These are phyloP conservation scores for Lathamus discolor DNA, from an alignment of 2,113 vertebrate genomes.

Conservation along the genomic window DNA sequence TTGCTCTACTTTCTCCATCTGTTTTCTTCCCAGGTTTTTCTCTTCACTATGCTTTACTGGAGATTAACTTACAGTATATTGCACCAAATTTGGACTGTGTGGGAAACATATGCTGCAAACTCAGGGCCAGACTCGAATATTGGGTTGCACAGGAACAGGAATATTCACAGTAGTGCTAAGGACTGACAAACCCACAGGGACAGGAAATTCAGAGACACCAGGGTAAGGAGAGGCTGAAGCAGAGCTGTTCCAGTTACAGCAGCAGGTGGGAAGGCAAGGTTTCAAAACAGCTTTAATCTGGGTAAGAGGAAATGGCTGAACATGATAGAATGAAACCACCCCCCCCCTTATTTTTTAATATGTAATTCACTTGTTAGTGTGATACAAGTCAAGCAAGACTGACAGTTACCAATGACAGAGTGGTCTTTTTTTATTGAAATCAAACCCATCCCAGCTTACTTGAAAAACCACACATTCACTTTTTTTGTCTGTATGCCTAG, in stretches of 20 bases:
- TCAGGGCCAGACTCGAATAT: conserved; percentile 59
- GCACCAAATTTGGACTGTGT: conserved; percentile 54
- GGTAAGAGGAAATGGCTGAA: conserved; percentile 39
- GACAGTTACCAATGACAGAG: not conserved
- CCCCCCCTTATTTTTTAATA: not conserved
- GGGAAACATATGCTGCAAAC: conserved; percentile 64
- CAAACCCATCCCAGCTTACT: not conserved
- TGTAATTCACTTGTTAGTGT: not conserved
- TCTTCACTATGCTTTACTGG: conserved; percentile 32
- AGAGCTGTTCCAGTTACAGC: conserved; percentile 47
- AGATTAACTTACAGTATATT: conserved; percentile 58
- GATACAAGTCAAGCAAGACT: not conserved
- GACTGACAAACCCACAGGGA: conserved; percentile 53
- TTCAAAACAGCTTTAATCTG: conserved; percentile 44
- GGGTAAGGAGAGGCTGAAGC: conserved; percentile 29
- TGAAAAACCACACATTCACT: not conserved
- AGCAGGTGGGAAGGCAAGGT: conserved; percentile 53
- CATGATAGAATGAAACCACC: not conserved
- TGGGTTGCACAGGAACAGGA: conserved; percentile 60
- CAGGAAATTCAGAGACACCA: conserved; percentile 45
- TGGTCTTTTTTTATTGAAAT: not conserved
- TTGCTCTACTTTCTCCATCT: conserved; percentile 71
- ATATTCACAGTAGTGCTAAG: conserved; percentile 48
- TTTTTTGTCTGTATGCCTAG: not conserved
- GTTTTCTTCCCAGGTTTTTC: conserved; percentile 54